Base-by-base conservation (phyloP, 2,888 invertebrate species). In the Amaurobius ferox region DNA sequence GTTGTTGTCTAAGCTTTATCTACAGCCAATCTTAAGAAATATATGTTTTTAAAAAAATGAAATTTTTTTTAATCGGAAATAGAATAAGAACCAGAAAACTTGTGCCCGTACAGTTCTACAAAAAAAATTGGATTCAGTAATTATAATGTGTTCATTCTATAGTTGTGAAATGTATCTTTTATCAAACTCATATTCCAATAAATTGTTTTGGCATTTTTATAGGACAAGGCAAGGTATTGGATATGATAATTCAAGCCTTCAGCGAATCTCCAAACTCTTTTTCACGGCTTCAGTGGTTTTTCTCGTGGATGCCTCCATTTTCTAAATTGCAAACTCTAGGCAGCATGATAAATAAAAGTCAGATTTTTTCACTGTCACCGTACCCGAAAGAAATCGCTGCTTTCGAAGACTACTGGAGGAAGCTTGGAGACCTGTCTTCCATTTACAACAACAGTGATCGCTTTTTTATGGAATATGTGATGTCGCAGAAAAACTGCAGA, bases 401-500 rank as follows among this genome's bases (percentile, higher is more conserved):
- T 1, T 81, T 88, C 48, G 88, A 88, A 40, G 77, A 80, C 28
- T 88, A 87, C n/a, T 88, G 88, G 88, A 71, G 80, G 35, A 88
- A 88, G 55, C 74, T 87, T 26, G 83, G 88, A 68, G 77, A 86
- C 39, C 83, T 88, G 32, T 78, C 87, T 26, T 76, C 89, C 30
- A 70, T 87, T 13, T 79, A 86, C 44, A 79, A 88, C 26, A 71
- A 85, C 19, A 88, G 88, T n/a, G 89, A 89, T 64, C 89, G 88
- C 1, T 90, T 89, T 89, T 89, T 89, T 72, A 79, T 89, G 61
- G 89, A 90, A 66, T 89, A 88, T 72, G 88, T 88, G 13, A 85
- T 80, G 77, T 35, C 26, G 0, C 44, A 72, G 32, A 85, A 88
- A 35, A 73, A 80, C 11, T 88, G 88, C 72, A 79, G 72, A 30